phyloP scores from a whole-genome alignment of 2,797 vertebrate genomes.

The Gobionotothen gibberifrons region DNA sequence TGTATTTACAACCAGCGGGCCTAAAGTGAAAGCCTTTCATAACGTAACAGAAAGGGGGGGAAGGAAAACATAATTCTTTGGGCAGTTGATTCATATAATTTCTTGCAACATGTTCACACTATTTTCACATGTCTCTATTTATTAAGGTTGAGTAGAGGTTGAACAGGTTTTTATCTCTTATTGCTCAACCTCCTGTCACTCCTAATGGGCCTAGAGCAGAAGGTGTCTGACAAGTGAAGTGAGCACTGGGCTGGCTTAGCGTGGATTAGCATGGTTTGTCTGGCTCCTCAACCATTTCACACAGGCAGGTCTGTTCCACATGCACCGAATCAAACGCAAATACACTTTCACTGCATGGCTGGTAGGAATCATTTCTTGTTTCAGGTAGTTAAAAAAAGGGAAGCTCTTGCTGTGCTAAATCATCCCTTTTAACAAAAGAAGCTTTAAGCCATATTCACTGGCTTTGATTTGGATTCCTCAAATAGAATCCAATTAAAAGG shows the following conservation, averaged over 20 bases:
- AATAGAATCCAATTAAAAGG: constrained; percentile 81
- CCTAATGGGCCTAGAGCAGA: constrained; percentile 67
- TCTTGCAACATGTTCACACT: constrained; percentile 50
- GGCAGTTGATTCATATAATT: constrained; percentile 61
- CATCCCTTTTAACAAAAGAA: constrained; percentile 73
- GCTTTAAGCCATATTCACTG: constrained; percentile 66
- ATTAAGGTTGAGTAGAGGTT: constrained; percentile 41
- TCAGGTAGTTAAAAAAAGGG: constrained; percentile 49
- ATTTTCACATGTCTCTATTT: constrained; percentile 39
- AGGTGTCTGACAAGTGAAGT: constrained; percentile 69
- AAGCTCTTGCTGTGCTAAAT: constrained; percentile 63
- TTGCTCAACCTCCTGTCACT: constrained; percentile 61
- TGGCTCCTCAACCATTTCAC: constrained; percentile 63
- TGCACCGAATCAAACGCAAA: constrained; percentile 60
- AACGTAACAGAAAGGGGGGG: constrained; percentile 35
- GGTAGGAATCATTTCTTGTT: constrained; percentile 62
- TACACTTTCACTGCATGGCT: constrained; percentile 52
- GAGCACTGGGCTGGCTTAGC: constrained; percentile 57
- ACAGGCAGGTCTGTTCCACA: constrained; percentile 54
- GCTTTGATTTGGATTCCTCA: constrained; percentile 77
- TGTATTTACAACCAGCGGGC: constrained; percentile 69
- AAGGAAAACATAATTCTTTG: constrained; percentile 65
- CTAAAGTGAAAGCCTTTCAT: constrained; percentile 62
- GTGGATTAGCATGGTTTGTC: constrained; percentile 72
- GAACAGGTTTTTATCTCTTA: constrained; percentile 58